Evolutionary conservation across 2,113 vertebrate genomes (phyloP).

Genomic region (Pterocles gutturalis): DNA sequence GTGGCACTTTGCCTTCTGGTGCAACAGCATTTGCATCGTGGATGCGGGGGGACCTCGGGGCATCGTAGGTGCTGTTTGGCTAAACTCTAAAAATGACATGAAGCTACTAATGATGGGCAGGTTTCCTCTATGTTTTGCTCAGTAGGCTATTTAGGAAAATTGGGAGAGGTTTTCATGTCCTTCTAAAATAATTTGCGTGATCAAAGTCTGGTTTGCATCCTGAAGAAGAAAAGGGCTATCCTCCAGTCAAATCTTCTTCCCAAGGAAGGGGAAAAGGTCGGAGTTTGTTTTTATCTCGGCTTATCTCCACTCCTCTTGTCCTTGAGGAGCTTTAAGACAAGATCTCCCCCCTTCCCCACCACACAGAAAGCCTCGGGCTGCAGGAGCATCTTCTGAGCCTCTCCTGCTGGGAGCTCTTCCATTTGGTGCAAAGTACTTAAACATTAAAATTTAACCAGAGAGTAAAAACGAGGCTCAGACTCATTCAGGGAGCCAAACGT

Average conservation of each 20-base stretch:
- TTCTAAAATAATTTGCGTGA: background rate
- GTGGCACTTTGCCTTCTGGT: background rate
- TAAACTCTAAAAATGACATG: background rate
- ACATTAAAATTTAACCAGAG: constrained; percentile 10
- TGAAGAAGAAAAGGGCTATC: background rate
- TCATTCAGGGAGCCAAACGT: background rate
- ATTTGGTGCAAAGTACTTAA: constrained; percentile 10
- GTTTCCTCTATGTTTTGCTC: background rate
- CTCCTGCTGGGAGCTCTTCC: background rate
- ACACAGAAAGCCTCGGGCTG: background rate
- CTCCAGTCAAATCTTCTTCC: background rate
- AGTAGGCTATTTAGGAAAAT: background rate
- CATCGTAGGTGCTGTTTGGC: background rate
- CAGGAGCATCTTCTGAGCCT: background rate
- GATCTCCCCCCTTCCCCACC: background rate
- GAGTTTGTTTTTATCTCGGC: background rate
- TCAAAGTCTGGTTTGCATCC: background rate
- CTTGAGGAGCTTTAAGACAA: background rate
- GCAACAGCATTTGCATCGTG: background rate
- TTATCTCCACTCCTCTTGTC: background rate
- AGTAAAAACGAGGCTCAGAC: constrained; percentile 19
- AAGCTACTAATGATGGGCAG: background rate
- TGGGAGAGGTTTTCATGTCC: background rate
- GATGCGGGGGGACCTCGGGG: background rate
- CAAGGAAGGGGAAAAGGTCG: background rate